phyloP scores from a whole-genome alignment of 1,140 invertebrate genomes.

The Bilobella aurantiaca region DNA sequence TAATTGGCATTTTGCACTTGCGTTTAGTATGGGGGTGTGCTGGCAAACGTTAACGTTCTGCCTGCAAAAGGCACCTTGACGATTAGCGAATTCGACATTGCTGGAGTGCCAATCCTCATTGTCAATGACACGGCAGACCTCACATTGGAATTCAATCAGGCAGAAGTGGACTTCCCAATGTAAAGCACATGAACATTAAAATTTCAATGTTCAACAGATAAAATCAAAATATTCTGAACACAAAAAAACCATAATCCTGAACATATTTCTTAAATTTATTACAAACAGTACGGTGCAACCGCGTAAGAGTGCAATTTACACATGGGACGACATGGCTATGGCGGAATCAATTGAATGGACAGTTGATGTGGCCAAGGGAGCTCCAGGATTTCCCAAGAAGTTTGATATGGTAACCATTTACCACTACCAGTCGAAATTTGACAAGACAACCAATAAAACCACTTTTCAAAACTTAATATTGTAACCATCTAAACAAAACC shows the following conservation, averaged over 20 bases:
- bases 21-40: conserved; percentile 1
- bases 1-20: neutral
- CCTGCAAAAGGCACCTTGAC: neutral
- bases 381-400: neutral
- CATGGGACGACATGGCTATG: neutral
- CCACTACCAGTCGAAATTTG: no score
- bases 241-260: no score
- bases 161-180: neutral
- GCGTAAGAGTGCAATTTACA: neutral
- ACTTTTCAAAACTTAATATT: neutral
- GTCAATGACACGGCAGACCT: neutral
- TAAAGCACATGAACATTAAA: no score
- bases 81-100: neutral
- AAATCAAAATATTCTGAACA: no score
- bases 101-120: neutral
- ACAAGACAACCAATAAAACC: no score
- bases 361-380: neutral
- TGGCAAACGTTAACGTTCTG: neutral
- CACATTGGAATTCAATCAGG: neutral
- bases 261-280: no score
- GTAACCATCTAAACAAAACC: no score
- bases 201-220: no score
- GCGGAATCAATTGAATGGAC: neutral
- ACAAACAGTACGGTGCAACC: neutral
- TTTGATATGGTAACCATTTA: neutral